Evolutionary conservation across 2,113 vertebrate genomes (phyloP).

Genomic region (Anoura caudifer): DNA sequence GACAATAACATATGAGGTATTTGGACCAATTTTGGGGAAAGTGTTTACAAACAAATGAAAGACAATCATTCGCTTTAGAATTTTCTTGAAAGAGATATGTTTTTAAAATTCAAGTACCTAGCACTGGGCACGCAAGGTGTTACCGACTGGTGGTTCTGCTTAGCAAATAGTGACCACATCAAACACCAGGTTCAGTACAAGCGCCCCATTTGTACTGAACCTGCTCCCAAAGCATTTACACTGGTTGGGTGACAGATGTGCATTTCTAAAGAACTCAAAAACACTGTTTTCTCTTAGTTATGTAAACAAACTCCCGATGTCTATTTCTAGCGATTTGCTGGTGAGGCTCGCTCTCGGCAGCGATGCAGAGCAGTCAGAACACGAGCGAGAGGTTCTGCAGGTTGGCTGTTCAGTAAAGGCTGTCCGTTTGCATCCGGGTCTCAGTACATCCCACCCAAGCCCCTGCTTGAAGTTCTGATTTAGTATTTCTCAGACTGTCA

Average conservation of each 20-base stretch:
- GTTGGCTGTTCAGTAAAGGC: background rate
- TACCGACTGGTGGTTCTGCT: background rate
- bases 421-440: background rate
- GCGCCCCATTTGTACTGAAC: too few relatives aligned
- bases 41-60: background rate
- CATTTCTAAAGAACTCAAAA: background rate
- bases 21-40: background rate
- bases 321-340: background rate
- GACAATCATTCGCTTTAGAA: background rate
- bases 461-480: background rate
- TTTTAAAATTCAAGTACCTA: constrained; percentile 6
- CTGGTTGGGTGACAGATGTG: background rate
- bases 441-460: background rate
- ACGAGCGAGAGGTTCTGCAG: background rate
- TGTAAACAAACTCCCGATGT: constrained; percentile 42
- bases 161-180: constrained; percentile 21
- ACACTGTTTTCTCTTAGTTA: constrained; percentile 31
- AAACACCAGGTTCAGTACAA: background rate
- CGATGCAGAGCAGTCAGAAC: background rate
- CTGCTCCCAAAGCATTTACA: background rate
- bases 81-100: constrained; percentile 33
- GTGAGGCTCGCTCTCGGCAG: background rate
- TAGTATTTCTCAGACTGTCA: background rate
- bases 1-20: background rate
- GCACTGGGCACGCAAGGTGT: background rate